Evolutionary conservation across 92 coral and sea anemone species (phyloP).

Genomic region (Epizoanthus illoricatus): DNA sequence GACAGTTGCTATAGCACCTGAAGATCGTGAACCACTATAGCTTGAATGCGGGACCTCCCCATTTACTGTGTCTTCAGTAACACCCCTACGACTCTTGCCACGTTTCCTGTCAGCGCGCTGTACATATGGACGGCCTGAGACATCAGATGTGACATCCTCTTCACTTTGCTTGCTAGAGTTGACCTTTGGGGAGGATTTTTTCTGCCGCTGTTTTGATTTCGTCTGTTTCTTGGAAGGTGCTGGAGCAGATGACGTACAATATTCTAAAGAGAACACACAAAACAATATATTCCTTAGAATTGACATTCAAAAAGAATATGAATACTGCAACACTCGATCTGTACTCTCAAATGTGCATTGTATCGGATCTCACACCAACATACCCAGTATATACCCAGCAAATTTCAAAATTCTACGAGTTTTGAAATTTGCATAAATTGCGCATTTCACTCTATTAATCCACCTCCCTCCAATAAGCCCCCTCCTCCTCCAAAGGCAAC

Average conservation of each 20-base stretch:
- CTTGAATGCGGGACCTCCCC: not conserved
- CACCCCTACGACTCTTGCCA: not conserved
- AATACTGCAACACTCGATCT: not conserved
- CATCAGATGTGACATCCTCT: not conserved
- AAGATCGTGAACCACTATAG: not conserved
- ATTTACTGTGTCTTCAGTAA: not conserved
- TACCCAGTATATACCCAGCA: no score
- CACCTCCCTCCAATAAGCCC: no score
- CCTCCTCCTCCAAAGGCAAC: no score
- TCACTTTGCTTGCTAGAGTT: not conserved
- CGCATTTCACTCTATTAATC: no score
- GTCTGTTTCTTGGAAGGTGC: not conserved
- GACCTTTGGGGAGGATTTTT: not conserved
- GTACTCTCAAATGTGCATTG: no score
- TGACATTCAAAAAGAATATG: not conserved
- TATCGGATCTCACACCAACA: no score
- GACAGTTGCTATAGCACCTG: conserved; percentile 5
- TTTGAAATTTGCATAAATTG: no score
- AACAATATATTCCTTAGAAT: not conserved
- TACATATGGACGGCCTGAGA: not conserved
- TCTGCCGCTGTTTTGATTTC: not conserved
- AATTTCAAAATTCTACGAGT: no score
- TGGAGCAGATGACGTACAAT: no score
- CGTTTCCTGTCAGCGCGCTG: not conserved
- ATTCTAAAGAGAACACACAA: not conserved